Evolutionary conservation across 2,797 vertebrate genomes (phyloP), one percentile per base, ranked within the genome.

Genomic region (Odontamblyopus lacepedii): DNA sequence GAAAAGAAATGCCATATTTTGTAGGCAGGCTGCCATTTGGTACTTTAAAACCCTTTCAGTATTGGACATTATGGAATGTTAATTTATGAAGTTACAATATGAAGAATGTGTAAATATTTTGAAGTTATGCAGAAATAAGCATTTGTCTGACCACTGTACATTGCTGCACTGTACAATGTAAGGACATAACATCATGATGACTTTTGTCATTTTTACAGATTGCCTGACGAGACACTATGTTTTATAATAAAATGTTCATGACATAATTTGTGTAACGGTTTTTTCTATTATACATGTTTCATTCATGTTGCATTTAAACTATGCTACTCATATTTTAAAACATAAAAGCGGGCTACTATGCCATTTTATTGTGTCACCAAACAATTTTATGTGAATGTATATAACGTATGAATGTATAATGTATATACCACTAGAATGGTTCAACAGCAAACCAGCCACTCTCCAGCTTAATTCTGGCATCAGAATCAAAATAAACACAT

Each of bases 401-500:
- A 23, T 23, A 23, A 23, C 23, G 23, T 23, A 23, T 23, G 23
- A 23, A 23, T 23, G 23, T 23, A 23, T 23, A 23, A 23, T 23
- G 23, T 23, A 23, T 23, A 23, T 23, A 23, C 83, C 71, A 83
- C 66, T 83, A 61, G 79, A 83, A 59, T 72, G 76, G 75, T 83
- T 83, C 78, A 78, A 81, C 76, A 70, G 73, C 23, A 59, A 75
- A 62, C 5, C 69, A 65, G 55, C 62, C 78, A 63, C 63, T 74
- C 73, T 76, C 84, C 67, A 65, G 73, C 74, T 76, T 60, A 61
- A 86, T 84, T 90, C 92, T 92, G 90, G 93, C 92, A 93, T 91
- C 88, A 81, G 80, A 92, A 91, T 93, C 91, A 94, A 94, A 86
- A 85, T 85, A 94, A 93, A 91, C 90, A 91, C 15, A 64, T 84